phyloP scores from a whole-genome alignment of 2,888 invertebrate genomes.

The Smittia aterrima region DNA sequence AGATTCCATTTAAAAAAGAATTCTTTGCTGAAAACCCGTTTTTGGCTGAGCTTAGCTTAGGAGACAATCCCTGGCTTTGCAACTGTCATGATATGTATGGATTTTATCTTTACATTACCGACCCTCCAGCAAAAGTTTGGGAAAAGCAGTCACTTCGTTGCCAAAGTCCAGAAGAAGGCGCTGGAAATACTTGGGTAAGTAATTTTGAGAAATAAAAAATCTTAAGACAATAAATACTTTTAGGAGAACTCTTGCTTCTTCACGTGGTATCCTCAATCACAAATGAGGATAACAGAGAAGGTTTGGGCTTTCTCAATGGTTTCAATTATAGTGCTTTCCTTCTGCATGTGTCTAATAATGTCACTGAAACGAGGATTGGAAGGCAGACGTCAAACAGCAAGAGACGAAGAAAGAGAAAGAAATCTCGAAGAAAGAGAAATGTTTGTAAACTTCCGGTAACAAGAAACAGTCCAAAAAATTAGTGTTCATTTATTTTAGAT shows the following conservation, averaged over 20 bases:
- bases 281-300: conserved; percentile 54
- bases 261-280: conserved; percentile 59
- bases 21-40: conserved; percentile 63
- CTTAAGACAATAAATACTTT: background rate
- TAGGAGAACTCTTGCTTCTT: conserved; percentile 62
- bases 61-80: conserved; percentile 76
- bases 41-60: conserved; percentile 60
- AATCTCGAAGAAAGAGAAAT: conserved; percentile 53
- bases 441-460: conserved; percentile 48
- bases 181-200: conserved; percentile 63
- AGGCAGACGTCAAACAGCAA: conserved; percentile 53
- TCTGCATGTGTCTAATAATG: conserved; percentile 45
- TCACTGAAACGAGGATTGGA: conserved; percentile 56
- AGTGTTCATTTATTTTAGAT: conserved; percentile 48
- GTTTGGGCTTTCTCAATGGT: conserved; percentile 62
- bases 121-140: conserved; percentile 57
- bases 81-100: conserved; percentile 65
- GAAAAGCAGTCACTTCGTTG: conserved; percentile 58
- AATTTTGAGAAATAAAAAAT: background rate
- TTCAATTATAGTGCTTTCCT: conserved; percentile 52
- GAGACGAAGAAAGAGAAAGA: conserved; percentile 55
- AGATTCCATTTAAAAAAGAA: conserved; percentile 59
- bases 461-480: background rate
- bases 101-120: conserved; percentile 62
- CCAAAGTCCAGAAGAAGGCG: conserved; percentile 62